phyloP scores from a whole-genome alignment of 2,888 invertebrate genomes.

The Tetropium fuscum region DNA sequence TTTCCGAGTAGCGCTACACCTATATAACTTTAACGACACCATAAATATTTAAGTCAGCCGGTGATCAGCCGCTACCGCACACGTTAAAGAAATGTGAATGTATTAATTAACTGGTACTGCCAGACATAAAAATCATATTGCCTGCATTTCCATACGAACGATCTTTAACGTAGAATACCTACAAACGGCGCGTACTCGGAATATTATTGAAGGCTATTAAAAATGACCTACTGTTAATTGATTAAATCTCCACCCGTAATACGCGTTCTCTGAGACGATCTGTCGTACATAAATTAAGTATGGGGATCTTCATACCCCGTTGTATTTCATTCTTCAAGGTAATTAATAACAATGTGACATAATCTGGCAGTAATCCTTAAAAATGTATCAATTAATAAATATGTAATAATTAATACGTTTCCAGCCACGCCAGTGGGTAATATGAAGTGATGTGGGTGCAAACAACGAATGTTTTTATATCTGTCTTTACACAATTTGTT shows the following conservation, averaged over 20 bases:
- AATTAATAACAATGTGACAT: too few relatives aligned
- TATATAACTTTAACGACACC: too few relatives aligned
- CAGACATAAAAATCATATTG: conserved; percentile 22
- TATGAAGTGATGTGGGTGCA: too few relatives aligned
- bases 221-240: conserved; percentile 23
- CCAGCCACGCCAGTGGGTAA: too few relatives aligned
- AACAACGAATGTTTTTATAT: too few relatives aligned
- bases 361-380: too few relatives aligned
- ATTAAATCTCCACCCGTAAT: conserved; percentile 6
- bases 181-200: conserved; percentile 2
- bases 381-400: too few relatives aligned
- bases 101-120: conserved; percentile 23
- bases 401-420: too few relatives aligned
- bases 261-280: not conserved
- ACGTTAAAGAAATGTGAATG: conserved; percentile 18
- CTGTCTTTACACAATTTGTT: too few relatives aligned
- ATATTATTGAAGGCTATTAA: conserved; percentile 22
- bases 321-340: too few relatives aligned
- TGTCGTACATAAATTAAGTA: conserved; percentile 7
- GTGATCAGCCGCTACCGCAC: conserved; percentile 21
- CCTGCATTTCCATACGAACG: conserved; percentile 20
- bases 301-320: not conserved
- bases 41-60: conserved; percentile 25
- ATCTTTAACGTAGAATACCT: conserved; percentile 18
- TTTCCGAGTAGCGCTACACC: too few relatives aligned